These are phyloP conservation scores for Hippopotamus amphibius DNA, from an alignment of 2,113 vertebrate species.

Conservation along the genomic window DNA sequence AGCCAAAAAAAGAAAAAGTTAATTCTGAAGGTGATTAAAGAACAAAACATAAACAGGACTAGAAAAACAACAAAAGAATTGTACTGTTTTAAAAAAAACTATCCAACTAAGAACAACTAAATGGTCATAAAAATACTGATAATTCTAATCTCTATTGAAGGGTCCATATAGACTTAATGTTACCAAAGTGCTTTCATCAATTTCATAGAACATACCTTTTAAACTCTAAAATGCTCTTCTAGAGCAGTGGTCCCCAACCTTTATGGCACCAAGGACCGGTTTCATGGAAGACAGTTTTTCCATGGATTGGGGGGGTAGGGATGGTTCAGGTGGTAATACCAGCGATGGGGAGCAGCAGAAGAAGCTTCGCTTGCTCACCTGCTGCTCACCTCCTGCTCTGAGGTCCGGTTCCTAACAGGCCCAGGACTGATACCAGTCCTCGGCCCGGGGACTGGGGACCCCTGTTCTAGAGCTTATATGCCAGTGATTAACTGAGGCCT, in stretches of 20 bases:
- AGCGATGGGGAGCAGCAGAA: too few species aligned
- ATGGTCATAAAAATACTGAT: neutral
- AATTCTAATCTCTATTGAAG: neutral
- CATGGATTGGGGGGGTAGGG: too few species aligned
- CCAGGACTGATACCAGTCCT: too few species aligned
- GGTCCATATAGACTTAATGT: neutral
- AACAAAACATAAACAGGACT: neutral
- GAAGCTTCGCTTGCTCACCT: too few species aligned
- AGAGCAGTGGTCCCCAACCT: too few species aligned
- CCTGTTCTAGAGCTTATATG: neutral
- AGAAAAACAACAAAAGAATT: neutral
- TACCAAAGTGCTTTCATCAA: neutral
- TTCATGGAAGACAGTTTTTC: too few species aligned
- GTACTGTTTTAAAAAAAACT: neutral
- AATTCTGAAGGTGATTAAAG: neutral
- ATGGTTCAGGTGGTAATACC: too few species aligned
- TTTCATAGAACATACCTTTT: neutral
- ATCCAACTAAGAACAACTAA: neutral
- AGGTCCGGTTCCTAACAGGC: too few species aligned
- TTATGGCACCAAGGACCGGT: too few species aligned
- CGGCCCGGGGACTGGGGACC: too few species aligned
- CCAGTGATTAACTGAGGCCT: neutral
- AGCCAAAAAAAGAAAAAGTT: too few species aligned
- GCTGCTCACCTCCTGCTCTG: too few species aligned
- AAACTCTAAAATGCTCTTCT: neutral